A percentile compares a stretch with the other conserved stretches of the same genome.
Evolutionary conservation across 2,888 invertebrate genomes (phyloP).

Genomic region (Adineta ricciae): DNA sequence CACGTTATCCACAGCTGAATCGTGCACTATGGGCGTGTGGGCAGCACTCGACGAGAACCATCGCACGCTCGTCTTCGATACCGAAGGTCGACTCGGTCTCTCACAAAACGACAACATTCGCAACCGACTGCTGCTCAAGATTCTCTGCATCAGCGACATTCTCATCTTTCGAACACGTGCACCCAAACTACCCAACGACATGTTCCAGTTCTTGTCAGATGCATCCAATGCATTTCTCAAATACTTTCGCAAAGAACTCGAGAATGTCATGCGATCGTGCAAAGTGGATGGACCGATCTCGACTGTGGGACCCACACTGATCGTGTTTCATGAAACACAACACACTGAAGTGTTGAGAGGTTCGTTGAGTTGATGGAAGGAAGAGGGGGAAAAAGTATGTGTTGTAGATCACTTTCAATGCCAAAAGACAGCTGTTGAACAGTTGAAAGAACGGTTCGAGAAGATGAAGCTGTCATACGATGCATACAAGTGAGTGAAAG

Average conservation of each 20-base stretch:
- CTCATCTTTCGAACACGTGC: conserved; percentile 67
- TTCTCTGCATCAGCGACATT: conserved; percentile 70
- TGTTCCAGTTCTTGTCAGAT: conserved; percentile 66
- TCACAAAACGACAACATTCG: conserved; percentile 58
- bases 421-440: conserved; percentile 39
- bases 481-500: conserved; percentile 53
- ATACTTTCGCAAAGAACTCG: conserved; percentile 58
- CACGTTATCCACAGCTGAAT: conserved; percentile 60
- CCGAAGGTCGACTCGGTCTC: conserved; percentile 66
- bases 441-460: conserved; percentile 56
- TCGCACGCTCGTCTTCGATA: conserved; percentile 64
- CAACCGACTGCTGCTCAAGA: conserved; percentile 63
- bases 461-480: conserved; percentile 60
- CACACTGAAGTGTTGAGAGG: conserved; percentile 59
- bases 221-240: conserved; percentile 65
- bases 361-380: not conserved
- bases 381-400: not conserved
- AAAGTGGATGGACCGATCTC: conserved; percentile 48
- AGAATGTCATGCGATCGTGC: conserved; percentile 45
- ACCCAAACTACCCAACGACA: conserved; percentile 64
- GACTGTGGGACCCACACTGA: conserved; percentile 61
- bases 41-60: conserved; percentile 61
- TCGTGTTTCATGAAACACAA: conserved; percentile 69
- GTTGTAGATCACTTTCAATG: conserved; percentile 25
- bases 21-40: conserved; percentile 69